Percentiles rank a stretch among this genome's conserved stretches.
phyloP scores from a whole-genome alignment of 1,140 invertebrate species.

The Zaprionus gabonicus region DNA sequence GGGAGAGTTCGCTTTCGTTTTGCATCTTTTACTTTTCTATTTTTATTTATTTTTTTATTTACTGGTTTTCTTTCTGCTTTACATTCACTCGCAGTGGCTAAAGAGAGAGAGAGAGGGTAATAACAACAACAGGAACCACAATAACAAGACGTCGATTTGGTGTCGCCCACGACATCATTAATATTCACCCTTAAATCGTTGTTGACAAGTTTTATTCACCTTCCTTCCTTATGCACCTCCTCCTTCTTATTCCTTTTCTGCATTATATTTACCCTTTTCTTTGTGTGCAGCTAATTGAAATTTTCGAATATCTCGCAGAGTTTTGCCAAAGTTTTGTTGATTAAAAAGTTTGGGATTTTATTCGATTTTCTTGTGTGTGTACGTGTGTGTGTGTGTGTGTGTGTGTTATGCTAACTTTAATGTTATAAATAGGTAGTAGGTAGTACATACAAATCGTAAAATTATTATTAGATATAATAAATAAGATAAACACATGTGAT shows the following conservation, averaged over 20 bases:
- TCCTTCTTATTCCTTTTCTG: not conserved
- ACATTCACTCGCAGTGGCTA: conserved; percentile 59
- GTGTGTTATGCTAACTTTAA: conserved; percentile 55
- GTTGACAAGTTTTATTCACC: conserved; percentile 4
- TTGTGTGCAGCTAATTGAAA: conserved; percentile 64
- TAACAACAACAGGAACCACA: conserved; percentile 17
- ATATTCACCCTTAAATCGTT: conserved; percentile 14
- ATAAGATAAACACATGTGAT: conserved; percentile 55
- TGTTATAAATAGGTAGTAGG: conserved; percentile 64
- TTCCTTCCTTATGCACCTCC: not conserved
- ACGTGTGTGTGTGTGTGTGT: conserved; percentile 8
- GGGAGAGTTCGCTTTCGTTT: conserved; percentile 74
- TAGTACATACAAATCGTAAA: conserved; percentile 34
- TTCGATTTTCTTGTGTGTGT: conserved; percentile 53
- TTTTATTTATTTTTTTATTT: conserved; percentile 54
- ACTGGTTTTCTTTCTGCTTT: conserved; percentile 48
- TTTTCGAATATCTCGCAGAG: conserved; percentile 31
- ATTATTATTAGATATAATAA: conserved; percentile 65
- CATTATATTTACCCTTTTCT: conserved; percentile 14
- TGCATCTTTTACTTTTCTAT: conserved; percentile 65
- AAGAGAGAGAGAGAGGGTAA: not conserved
- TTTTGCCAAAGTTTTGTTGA: conserved; percentile 41
- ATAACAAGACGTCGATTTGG: conserved; percentile 10
- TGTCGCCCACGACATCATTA: conserved; percentile 26
- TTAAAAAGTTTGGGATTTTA: conserved; percentile 71